phyloP scores from a whole-genome alignment of 2,797 vertebrate species.

The Margarornis squamiger region DNA sequence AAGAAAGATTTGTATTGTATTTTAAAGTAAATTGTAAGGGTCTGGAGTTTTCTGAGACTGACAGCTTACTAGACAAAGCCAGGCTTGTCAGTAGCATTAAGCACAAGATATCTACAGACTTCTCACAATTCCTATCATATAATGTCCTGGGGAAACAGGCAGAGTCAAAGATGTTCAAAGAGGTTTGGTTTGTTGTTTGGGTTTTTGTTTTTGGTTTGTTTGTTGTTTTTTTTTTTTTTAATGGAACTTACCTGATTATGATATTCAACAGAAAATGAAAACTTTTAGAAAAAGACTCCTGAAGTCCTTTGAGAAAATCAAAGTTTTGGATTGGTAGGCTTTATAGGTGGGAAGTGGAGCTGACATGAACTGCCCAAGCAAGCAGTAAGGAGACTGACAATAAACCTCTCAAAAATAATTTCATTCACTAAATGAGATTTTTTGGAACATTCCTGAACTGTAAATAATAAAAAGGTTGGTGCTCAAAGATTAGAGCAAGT shows the following conservation, averaged over 20 bases:
- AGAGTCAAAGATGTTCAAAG: not conserved
- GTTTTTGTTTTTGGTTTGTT: too few species aligned
- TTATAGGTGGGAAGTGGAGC: not conserved
- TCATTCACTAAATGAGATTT: conserved; percentile 48
- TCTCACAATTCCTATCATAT: not conserved
- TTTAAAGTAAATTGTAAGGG: not conserved
- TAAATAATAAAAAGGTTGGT: conserved; percentile 46
- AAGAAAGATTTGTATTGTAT: not conserved
- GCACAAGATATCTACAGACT: not conserved
- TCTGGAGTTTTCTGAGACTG: not conserved
- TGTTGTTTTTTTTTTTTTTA: not conserved
- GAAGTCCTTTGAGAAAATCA: not conserved
- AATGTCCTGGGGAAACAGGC: not conserved
- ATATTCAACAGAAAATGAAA: not conserved
- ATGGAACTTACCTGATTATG: not conserved
- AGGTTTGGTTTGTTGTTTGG: too few species aligned
- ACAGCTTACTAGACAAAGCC: not conserved
- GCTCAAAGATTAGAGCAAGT: conserved; percentile 45
- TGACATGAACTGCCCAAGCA: not conserved
- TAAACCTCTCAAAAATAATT: conserved; percentile 49
- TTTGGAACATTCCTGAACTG: conserved; percentile 18
- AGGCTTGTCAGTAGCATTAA: not conserved
- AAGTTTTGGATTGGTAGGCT: not conserved
- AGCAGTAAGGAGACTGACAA: conserved; percentile 8
- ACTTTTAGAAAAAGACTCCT: not conserved